Conservation (phyloP, 2,888 invertebrate species). For the Zaprionus lineosus region DNA sequence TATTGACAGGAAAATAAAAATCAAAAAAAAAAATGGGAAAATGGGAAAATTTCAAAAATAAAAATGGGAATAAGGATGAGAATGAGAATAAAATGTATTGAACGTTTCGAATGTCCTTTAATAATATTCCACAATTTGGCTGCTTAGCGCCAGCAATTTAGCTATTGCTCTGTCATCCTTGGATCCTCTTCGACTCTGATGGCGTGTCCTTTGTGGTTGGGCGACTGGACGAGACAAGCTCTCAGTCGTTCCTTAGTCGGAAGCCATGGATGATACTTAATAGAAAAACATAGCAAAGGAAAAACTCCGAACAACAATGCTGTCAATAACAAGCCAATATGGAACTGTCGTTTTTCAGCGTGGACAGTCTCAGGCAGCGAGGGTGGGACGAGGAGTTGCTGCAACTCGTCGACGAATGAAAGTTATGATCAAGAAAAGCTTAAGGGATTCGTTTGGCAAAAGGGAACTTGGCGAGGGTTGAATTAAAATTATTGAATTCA, state of each 20-base stretch:
- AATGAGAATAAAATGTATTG: no score
- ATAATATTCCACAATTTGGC: conserved; percentile 33
- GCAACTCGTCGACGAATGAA: no score
- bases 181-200: not conserved
- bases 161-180: conserved; percentile 47
- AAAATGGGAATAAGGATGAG: no score
- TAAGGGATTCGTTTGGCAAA: no score
- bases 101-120: conserved; percentile 56
- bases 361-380: conserved; percentile 27
- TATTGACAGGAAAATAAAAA: no score
- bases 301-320: conserved; percentile 55
- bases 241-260: conserved; percentile 41
- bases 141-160: conserved; percentile 34
- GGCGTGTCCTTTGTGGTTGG: conserved; percentile 55
- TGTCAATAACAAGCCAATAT: conserved; percentile 71
- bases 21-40: no score
- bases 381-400: not conserved
- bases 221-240: conserved; percentile 59
- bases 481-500: no score
- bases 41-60: no score
- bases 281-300: conserved; percentile 9
- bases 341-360: conserved; percentile 36
- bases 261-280: conserved; percentile 3
- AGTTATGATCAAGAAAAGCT: no score
- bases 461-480: no score